These are phyloP conservation scores for Montipora sp. DNA, from an alignment of 64 coral and sea anemone species.

Conservation along the genomic window DNA sequence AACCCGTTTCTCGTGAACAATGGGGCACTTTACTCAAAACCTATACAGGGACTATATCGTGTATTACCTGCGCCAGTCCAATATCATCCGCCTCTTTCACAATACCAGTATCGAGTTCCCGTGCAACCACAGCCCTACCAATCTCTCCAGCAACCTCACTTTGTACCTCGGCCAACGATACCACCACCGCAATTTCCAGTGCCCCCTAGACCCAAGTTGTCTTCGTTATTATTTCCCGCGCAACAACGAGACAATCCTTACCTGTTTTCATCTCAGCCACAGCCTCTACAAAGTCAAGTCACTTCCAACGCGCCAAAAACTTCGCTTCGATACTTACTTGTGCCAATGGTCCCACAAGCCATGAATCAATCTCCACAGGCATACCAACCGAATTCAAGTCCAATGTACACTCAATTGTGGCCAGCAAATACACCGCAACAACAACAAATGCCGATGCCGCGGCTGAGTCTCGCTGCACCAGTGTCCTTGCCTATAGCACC, in stretches of 20 bases:
- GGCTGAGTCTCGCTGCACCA: background rate
- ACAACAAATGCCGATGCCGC: background rate
- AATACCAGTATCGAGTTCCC: background rate
- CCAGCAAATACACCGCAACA: background rate
- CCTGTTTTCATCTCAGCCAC: background rate
- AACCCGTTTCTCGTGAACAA: background rate
- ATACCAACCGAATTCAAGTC: conserved; percentile 19
- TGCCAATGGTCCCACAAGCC: background rate
- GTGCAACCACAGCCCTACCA: background rate
- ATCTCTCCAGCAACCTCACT: background rate
- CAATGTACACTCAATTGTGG: background rate
- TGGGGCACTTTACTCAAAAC: background rate
- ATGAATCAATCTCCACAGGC: background rate
- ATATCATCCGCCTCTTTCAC: conserved; percentile 1
- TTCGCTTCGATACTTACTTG: background rate
- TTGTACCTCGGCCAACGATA: background rate
- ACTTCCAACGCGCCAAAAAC: background rate
- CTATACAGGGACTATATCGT: background rate
- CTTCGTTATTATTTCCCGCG: background rate
- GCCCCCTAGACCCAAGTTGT: background rate
- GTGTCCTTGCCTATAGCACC: background rate
- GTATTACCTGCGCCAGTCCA: background rate
- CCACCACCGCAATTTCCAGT: background rate
- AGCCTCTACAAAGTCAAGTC: background rate
- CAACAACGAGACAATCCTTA: background rate